A percentile compares a stretch with the other conserved stretches of the same genome.
Evolutionary conservation across 1,140 invertebrate genomes (phyloP).

Genomic region (Hypsibius dujardini): DNA sequence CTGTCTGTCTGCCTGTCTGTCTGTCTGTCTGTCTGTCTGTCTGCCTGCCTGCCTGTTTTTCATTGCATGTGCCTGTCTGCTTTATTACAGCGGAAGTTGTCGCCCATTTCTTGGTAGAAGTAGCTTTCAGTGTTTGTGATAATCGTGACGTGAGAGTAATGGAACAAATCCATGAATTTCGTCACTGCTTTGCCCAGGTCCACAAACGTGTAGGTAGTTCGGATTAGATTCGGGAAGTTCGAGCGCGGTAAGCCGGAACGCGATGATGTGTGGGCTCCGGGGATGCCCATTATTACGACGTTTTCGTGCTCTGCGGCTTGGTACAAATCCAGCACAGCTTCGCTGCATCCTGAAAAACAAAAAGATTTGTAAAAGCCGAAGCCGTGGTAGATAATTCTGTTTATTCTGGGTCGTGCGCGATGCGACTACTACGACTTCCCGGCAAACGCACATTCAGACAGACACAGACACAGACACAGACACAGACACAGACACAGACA

Average conservation of each 20-base stretch:
- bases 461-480: background rate
- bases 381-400: background rate
- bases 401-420: background rate
- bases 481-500: background rate
- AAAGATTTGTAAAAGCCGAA: background rate
- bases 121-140: background rate
- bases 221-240: background rate
- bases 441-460: background rate
- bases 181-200: conserved; percentile 7
- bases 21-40: no score
- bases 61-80: no score
- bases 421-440: background rate
- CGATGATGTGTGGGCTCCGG: background rate
- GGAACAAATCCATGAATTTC: background rate
- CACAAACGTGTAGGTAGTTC: conserved; percentile 15
- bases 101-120: conserved; percentile 12
- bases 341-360: background rate
- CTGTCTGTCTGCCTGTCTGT: no score
- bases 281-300: background rate
- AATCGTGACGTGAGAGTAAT: background rate
- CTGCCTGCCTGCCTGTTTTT: no score
- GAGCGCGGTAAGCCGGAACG: background rate
- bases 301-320: background rate
- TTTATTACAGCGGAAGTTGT: background rate
- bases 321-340: conserved; percentile 9